A percentile compares a stretch with the other conserved stretches of the same genome.
Evolutionary conservation across 2,113 vertebrate genomes (phyloP).

Genomic region (Phodopus roborovskii): DNA sequence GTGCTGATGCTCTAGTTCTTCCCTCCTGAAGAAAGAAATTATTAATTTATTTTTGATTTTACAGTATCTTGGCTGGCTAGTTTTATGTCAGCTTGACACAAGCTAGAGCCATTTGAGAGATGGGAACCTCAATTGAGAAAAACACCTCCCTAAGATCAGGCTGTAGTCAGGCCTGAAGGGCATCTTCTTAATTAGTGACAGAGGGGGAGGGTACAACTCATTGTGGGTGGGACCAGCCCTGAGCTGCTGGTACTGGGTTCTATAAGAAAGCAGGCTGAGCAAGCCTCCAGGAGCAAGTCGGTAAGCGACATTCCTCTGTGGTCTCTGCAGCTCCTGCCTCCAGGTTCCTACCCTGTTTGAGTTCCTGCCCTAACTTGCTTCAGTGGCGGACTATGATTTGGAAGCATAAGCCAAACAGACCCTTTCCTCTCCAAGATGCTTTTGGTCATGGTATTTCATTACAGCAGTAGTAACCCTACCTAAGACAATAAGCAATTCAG

Average conservation of each 20-base stretch:
- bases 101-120: not conserved
- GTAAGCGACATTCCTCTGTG: not conserved
- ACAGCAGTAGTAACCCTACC: not conserved
- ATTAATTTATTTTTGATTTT: not conserved
- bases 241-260: not conserved
- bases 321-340: not conserved
- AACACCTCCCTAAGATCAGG: not conserved
- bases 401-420: not conserved
- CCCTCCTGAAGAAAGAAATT: not conserved
- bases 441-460: not conserved
- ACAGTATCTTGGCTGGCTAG: not conserved
- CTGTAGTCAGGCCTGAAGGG: not conserved
- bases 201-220: not conserved
- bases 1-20: not conserved
- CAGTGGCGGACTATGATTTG: not conserved
- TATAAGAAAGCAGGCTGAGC: not conserved
- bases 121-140: not conserved
- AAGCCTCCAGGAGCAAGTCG: not conserved
- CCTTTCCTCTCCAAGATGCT: not conserved
- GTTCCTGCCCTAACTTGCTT: not conserved
- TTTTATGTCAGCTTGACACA: not conserved
- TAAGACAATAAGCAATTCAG: not conserved
- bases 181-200: not conserved
- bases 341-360: not conserved
- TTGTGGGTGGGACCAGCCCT: not conserved